Evolutionary conservation across 2,113 vertebrate genomes (phyloP).

Genomic region (Pygoscelis adeliae): DNA sequence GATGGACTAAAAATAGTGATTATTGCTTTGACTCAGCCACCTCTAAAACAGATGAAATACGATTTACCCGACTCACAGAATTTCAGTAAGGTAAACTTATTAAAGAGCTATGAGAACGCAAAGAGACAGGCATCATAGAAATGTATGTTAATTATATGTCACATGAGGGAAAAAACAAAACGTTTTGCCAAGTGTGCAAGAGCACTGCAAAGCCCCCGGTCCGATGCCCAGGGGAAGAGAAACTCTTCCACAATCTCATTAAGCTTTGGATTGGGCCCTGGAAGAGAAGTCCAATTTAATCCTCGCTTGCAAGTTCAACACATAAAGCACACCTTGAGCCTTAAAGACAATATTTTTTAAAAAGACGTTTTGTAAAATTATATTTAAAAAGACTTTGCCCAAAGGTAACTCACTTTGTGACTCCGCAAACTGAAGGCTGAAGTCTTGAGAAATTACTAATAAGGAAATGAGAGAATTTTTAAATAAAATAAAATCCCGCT

Average conservation of each 20-base stretch:
- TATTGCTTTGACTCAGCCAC: background rate
- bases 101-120: background rate
- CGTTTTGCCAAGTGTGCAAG: background rate
- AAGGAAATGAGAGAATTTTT: background rate
- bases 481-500: background rate
- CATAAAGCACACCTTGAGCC: accelerated
- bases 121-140: background rate
- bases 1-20: background rate
- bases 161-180: background rate
- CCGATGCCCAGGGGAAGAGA: background rate
- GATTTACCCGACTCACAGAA: background rate
- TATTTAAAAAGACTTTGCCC: background rate
- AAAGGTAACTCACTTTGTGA: background rate
- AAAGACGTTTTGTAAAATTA: background rate
- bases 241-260: background rate
- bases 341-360: background rate
- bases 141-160: background rate
- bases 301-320: background rate
- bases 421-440: background rate
- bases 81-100: background rate
- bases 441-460: background rate
- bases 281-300: background rate
- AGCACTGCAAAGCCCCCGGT: background rate
- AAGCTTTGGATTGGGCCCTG: background rate
- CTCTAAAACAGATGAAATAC: background rate